Conservation (phyloP, 1,140 invertebrate species). For the Laupala kohalensis region DNA sequence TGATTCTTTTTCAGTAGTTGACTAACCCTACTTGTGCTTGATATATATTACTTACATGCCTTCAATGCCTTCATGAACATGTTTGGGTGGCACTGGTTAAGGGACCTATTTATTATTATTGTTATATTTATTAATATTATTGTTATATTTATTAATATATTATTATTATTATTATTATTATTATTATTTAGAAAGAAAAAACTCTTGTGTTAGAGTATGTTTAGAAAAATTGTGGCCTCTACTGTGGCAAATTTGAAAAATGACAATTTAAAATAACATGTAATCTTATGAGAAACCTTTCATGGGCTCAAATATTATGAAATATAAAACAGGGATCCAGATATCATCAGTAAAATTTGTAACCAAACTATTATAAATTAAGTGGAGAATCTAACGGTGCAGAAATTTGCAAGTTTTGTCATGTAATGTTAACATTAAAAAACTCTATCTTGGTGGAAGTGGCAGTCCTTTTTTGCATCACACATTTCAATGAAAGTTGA, state of each 20-base stretch:
- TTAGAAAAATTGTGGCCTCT: too few species aligned
- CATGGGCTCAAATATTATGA: neutral
- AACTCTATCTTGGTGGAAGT: too few species aligned
- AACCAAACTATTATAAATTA: too few species aligned
- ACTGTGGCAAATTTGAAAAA: neutral
- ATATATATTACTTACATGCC: neutral
- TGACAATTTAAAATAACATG: neutral
- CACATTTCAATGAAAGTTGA: too few species aligned
- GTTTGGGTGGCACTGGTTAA: neutral
- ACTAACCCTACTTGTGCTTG: neutral
- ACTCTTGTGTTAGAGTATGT: too few species aligned
- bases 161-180: neutral
- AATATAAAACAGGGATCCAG: neutral
- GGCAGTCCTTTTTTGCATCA: too few species aligned
- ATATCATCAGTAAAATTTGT: neutral
- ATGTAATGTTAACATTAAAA: too few species aligned
- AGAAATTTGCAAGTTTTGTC: too few species aligned
- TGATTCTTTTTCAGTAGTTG: neutral
- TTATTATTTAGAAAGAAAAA: neutral
- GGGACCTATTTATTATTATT: neutral
- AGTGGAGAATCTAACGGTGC: too few species aligned
- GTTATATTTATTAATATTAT: neutral
- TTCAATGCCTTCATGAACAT: neutral
- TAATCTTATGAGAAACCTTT: neutral
- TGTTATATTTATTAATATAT: neutral